Percentiles rank a stretch among this genome's conserved stretches.
Conservation (phyloP, 2,797 vertebrate species). For the Sebastolobus alascanus region DNA sequence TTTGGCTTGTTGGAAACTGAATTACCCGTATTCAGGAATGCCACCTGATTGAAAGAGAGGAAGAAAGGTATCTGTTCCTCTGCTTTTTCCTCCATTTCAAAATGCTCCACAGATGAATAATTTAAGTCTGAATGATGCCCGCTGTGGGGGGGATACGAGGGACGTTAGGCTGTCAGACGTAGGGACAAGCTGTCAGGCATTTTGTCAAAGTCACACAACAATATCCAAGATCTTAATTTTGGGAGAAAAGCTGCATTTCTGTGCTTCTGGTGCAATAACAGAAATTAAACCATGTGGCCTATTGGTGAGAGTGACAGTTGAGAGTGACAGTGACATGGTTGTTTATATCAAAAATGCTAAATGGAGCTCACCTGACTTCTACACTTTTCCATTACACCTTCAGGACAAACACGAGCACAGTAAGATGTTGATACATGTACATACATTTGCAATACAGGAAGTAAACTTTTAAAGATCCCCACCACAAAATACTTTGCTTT, state of each 20-base stretch:
- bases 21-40: conserved; percentile 34
- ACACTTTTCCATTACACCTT: too few relatives aligned
- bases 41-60: conserved; percentile 8
- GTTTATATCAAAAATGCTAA: too few relatives aligned
- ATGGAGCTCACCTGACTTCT: too few relatives aligned
- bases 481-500: too few relatives aligned
- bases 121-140: conserved; percentile 33
- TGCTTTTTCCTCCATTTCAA: conserved; percentile 22
- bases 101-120: conserved; percentile 45
- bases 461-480: too few relatives aligned
- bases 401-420: too few relatives aligned
- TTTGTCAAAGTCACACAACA: conserved; percentile 21
- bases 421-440: too few relatives aligned
- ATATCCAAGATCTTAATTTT: conserved; percentile 20
- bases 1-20: conserved; percentile 21
- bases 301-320: neutral
- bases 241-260: conserved; percentile 3
- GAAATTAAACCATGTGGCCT: conserved; percentile 10
- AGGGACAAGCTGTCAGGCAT: conserved; percentile 45
- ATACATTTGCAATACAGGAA: too few relatives aligned
- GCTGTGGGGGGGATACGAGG: conserved; percentile 12
- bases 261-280: conserved; percentile 20
- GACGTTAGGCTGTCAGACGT: conserved; percentile 32
- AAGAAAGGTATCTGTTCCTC: neutral
- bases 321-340: neutral